Percentiles rank a stretch among this genome's conserved stretches.
These are phyloP conservation scores for Periphyllus acericola DNA, from an alignment of 2,888 invertebrate species.

Conservation along the genomic window DNA sequence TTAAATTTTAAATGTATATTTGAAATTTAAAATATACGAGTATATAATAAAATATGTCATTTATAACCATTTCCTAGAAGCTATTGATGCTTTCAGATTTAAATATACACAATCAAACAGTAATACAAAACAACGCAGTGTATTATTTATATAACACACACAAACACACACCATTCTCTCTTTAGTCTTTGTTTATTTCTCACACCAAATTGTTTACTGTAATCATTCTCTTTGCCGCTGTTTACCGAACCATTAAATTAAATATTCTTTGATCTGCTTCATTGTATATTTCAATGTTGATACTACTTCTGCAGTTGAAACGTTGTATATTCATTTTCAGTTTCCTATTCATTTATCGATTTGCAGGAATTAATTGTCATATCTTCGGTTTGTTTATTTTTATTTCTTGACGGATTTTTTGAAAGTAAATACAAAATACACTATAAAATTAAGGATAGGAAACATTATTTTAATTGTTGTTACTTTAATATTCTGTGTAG, in stretches of 20 bases:
- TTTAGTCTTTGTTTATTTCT: slow-evolving; percentile 30
- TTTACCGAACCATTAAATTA: not conserved
- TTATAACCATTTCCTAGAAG: not conserved
- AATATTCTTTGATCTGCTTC: slow-evolving; percentile 7
- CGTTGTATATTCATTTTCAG: not conserved
- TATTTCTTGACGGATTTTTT: not conserved
- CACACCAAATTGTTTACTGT: not conserved
- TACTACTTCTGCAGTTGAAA: slow-evolving; percentile 3
- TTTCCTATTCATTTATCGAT: not conserved
- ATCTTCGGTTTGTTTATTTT: not conserved
- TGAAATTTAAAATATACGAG: not conserved
- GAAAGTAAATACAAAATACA: not conserved
- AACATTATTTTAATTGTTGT: not conserved
- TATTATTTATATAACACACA: no score
- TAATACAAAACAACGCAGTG: not conserved
- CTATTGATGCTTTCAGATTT: not conserved
- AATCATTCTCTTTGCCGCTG: not conserved
- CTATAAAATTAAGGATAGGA: not conserved
- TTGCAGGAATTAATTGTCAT: not conserved
- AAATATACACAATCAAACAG: not conserved
- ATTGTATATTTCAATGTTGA: slow-evolving; percentile 8
- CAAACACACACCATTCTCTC: not conserved
- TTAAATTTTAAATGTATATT: not conserved
- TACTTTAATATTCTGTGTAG: not conserved
- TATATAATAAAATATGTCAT: not conserved